Conservation (phyloP, 2,113 vertebrate species). For the Gallinago media region DNA sequence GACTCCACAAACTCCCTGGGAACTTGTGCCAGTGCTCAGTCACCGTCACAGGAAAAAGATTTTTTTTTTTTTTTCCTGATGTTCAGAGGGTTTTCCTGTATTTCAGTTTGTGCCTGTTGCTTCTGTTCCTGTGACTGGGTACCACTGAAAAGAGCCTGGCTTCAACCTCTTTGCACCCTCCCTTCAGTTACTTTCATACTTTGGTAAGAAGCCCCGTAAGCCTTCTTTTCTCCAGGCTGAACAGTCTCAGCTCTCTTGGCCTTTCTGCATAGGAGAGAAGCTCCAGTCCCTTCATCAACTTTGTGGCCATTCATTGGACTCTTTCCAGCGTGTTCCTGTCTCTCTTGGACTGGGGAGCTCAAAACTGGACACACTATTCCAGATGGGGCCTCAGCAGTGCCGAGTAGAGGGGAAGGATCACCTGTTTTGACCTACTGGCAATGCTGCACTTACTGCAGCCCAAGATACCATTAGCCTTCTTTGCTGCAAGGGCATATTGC, state of each 20-base stretch:
- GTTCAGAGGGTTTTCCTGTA: background rate
- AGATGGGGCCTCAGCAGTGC: background rate
- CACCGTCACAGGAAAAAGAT: background rate
- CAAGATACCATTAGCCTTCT: background rate
- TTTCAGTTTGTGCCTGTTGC: background rate
- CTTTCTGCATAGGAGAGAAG: background rate
- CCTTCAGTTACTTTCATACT: background rate
- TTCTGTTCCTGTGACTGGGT: background rate
- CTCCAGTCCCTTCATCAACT: background rate
- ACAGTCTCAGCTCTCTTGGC: background rate
- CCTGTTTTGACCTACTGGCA: background rate
- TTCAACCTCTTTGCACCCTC: background rate
- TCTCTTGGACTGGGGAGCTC: background rate
- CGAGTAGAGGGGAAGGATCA: background rate
- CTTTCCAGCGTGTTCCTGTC: background rate
- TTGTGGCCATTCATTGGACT: background rate
- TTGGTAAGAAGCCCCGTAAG: background rate
- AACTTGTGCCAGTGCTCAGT: background rate
- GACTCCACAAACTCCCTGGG: background rate
- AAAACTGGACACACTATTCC: background rate
- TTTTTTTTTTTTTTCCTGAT: background rate
- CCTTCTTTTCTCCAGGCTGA: background rate
- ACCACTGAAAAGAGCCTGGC: background rate
- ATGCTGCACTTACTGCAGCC: background rate
- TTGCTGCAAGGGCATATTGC: background rate